Evolutionary conservation across 2,888 invertebrate species (phyloP).

Genomic region (Augiades crinisus): DNA sequence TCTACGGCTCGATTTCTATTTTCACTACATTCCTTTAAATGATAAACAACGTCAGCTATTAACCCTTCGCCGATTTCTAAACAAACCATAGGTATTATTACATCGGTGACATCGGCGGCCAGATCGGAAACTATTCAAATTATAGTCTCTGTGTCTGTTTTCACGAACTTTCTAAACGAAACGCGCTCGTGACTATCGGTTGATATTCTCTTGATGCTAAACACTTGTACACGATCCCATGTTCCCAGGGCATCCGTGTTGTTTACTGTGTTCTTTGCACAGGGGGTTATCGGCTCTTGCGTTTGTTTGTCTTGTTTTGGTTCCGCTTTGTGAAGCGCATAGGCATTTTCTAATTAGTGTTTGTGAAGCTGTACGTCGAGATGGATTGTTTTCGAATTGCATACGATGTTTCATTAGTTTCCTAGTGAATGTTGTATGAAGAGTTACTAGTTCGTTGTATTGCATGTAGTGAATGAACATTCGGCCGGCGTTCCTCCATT

Average conservation of each 20-base stretch:
- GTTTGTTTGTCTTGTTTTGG: not conserved
- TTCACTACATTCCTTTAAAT: not conserved
- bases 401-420: no score
- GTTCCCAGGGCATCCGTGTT: slow-evolving; percentile 1
- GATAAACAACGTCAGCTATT: slow-evolving; percentile 14
- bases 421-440: no score
- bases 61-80: slow-evolving; percentile 16
- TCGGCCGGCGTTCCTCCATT: no score
- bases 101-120: slow-evolving; percentile 17
- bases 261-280: slow-evolving; percentile 1
- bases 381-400: no score
- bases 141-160: slow-evolving; percentile 29
- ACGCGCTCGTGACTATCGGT: slow-evolving; percentile 42
- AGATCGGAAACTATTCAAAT: slow-evolving; percentile 28
- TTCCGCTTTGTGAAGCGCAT: not conserved
- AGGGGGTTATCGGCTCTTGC: slow-evolving; percentile 2
- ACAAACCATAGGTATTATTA: slow-evolving; percentile 23
- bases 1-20: not conserved
- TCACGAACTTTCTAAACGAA: slow-evolving; percentile 39
- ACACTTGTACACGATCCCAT: slow-evolving; percentile 34
- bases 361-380: not conserved
- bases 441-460: no score
- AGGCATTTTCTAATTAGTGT: slow-evolving; percentile 2
- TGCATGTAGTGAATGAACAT: no score
- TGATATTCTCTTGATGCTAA: slow-evolving; percentile 37